phyloP scores from a whole-genome alignment of 2,113 vertebrate genomes.

The Halcyon senegalensis region DNA sequence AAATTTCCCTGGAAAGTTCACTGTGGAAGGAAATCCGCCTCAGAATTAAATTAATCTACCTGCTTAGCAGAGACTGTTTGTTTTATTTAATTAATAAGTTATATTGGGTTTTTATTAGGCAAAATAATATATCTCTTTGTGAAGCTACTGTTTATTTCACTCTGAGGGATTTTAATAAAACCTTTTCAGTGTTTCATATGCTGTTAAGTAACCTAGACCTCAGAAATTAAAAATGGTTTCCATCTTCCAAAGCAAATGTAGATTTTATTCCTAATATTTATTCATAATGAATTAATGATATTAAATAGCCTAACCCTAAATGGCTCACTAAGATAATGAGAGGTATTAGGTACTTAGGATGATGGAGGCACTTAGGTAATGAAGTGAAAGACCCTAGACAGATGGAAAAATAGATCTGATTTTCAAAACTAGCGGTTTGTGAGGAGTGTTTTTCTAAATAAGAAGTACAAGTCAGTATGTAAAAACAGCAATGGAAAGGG shows the following conservation, averaged over 20 bases:
- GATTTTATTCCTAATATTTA: slow-evolving; percentile 45
- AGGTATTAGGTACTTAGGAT: slow-evolving; percentile 40
- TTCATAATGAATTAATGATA: slow-evolving; percentile 52
- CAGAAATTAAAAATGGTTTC: slow-evolving; percentile 41
- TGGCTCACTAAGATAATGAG: slow-evolving; percentile 49
- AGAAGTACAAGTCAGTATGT: slow-evolving; percentile 28
- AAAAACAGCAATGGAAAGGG: slow-evolving; percentile 61
- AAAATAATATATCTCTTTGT: background rate
- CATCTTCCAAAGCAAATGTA: slow-evolving; percentile 13
- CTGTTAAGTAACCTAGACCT: background rate
- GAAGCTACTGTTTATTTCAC: background rate
- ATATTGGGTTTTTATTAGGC: background rate
- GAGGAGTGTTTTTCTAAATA: slow-evolving; percentile 45
- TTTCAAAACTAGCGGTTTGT: slow-evolving; percentile 21
- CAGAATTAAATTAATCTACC: background rate
- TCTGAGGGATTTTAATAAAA: background rate
- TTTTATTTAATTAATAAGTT: background rate
- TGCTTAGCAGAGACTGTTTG: background rate
- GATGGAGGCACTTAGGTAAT: slow-evolving; percentile 53
- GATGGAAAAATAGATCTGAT: slow-evolving; percentile 30
- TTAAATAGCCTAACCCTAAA: background rate
- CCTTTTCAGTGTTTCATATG: background rate
- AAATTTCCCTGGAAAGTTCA: background rate
- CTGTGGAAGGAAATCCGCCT: background rate
- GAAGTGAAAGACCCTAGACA: slow-evolving; percentile 9